Evolutionary conservation across 2,113 vertebrate genomes (phyloP).

Genomic region (Manacus vitellinus): DNA sequence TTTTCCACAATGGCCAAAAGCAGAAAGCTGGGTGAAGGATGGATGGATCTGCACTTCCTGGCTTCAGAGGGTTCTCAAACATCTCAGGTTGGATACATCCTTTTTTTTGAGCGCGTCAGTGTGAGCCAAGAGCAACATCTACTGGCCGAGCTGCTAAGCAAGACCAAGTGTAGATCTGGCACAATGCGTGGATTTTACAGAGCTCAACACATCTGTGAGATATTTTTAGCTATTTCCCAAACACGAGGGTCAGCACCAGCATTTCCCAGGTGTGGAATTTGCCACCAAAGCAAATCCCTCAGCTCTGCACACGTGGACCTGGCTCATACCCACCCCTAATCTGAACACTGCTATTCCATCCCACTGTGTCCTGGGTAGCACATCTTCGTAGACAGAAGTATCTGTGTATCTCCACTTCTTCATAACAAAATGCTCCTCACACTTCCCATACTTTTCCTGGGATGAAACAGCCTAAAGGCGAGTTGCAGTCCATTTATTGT

Average conservation of each 20-base stretch:
- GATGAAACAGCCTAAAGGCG: not conserved
- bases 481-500: not conserved
- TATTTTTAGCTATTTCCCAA: not conserved
- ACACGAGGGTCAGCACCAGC: not conserved
- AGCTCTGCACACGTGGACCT: not conserved
- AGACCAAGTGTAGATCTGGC: not conserved
- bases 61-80: not conserved
- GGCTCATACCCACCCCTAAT: not conserved
- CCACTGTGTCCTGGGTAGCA: not conserved
- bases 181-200: not conserved
- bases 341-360: not conserved
- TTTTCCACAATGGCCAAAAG: not conserved
- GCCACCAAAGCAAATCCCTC: not conserved
- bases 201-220: not conserved
- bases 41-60: not conserved
- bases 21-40: not conserved
- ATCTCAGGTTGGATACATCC: not conserved
- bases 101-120: not conserved
- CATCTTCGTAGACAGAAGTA: not conserved
- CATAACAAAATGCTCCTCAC: not conserved
- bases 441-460: not conserved
- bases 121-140: slow-evolving; percentile 58
- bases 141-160: slow-evolving; percentile 26
- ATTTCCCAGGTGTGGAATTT: not conserved
- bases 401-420: not conserved